Conservation (phyloP, 2,888 invertebrate species). For the Cerastis leucographa region DNA sequence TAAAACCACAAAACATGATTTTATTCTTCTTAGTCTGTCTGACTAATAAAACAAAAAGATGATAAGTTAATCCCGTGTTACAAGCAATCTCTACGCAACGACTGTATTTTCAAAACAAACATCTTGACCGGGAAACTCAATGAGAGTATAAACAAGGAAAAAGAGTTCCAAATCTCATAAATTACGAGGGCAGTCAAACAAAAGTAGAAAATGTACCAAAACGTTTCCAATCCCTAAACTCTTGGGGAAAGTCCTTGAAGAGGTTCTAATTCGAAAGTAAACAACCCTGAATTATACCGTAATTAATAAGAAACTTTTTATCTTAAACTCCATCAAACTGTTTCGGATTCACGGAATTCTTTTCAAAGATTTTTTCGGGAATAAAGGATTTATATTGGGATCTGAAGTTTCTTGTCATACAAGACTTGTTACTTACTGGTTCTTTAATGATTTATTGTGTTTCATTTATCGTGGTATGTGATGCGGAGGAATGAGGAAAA, state of each 20-base stretch:
- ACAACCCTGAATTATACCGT: conserved; percentile 23
- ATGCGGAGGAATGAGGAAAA: no score
- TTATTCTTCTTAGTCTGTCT: not conserved
- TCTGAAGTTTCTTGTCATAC: conserved; percentile 13
- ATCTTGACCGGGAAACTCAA: not conserved
- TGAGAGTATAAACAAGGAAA: not conserved
- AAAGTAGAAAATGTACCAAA: conserved; percentile 1
- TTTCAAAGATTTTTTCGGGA: conserved; percentile 19
- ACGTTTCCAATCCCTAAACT: not conserved
- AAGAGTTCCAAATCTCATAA: not conserved
- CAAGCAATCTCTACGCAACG: not conserved
- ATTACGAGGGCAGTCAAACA: not conserved
- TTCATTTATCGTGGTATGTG: no score
- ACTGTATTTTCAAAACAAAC: not conserved
- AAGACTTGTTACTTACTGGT: conserved; percentile 2
- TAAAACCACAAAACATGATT: not conserved
- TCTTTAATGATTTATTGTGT: not conserved
- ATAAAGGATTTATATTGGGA: conserved; percentile 3
- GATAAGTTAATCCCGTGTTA: not conserved
- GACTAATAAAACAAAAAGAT: no score
- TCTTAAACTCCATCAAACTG: conserved; percentile 14
- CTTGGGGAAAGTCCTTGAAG: conserved; percentile 11
- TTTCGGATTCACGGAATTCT: conserved; percentile 23
- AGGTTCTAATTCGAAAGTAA: conserved; percentile 15
- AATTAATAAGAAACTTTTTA: conserved; percentile 39